phyloP scores from a whole-genome alignment of 2,888 invertebrate genomes.

The Stomorhina lunata region DNA sequence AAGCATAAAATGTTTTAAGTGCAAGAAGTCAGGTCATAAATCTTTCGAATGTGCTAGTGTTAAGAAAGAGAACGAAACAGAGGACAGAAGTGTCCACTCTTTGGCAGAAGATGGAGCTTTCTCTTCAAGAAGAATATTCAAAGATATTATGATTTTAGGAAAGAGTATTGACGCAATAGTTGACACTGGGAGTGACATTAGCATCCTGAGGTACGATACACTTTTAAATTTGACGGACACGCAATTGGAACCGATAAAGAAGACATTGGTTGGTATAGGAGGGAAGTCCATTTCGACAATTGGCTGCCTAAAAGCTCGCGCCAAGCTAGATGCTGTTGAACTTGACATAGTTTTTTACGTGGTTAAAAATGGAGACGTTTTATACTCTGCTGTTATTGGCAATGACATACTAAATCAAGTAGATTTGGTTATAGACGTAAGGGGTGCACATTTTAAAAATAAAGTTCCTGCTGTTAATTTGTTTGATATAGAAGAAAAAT shows the following conservation, averaged over 20 bases:
- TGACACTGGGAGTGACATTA: slow-evolving; percentile 45
- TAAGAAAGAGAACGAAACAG: background rate
- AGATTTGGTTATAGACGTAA: background rate
- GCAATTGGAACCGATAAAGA: background rate
- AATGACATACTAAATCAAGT: background rate
- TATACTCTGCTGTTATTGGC: slow-evolving; percentile 19
- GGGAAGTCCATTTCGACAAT: slow-evolving; percentile 25
- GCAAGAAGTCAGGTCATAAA: background rate
- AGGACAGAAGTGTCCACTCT: background rate
- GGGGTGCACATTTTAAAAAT: background rate
- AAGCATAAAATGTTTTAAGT: background rate
- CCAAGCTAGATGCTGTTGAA: slow-evolving; percentile 21
- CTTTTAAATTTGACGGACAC: slow-evolving; percentile 8
- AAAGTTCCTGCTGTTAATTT: too few species aligned
- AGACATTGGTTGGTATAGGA: slow-evolving; percentile 34
- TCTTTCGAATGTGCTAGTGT: background rate
- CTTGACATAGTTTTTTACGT: slow-evolving; percentile 17
- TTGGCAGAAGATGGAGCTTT: background rate
- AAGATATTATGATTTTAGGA: background rate
- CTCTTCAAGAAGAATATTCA: background rate
- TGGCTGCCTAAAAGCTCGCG: slow-evolving; percentile 1
- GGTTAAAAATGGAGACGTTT: slow-evolving; percentile 7
- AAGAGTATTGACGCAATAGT: slow-evolving; percentile 13
- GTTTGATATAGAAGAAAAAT: background rate
- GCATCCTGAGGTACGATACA: slow-evolving; percentile 2